phyloP scores from a whole-genome alignment of 2,797 vertebrate genomes.

The Selene dorsalis region DNA sequence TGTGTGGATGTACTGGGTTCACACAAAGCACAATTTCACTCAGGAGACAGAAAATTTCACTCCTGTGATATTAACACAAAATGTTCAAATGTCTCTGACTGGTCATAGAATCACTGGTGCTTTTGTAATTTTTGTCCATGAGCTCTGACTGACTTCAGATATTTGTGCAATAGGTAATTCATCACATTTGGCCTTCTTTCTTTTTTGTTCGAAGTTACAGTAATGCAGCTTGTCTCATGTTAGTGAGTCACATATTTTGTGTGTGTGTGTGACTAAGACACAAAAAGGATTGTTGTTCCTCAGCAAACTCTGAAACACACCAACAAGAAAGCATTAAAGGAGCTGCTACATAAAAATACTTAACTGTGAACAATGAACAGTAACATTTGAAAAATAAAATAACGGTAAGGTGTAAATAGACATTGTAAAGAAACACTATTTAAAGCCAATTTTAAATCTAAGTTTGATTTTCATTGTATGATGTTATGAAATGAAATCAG shows the following conservation, averaged over 20 bases:
- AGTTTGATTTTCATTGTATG: constrained; percentile 1
- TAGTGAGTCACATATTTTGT: not conserved
- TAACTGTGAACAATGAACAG: not conserved
- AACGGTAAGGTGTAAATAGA: constrained; percentile 2
- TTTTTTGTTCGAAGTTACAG: not conserved
- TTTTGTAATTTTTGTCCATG: not conserved
- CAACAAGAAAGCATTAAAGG: not conserved
- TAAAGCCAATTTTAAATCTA: not conserved
- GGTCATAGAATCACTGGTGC: not conserved
- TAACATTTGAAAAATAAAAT: not conserved
- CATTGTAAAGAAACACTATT: not conserved
- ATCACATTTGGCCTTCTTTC: not conserved
- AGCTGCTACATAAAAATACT: not conserved
- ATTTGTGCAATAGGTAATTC: not conserved
- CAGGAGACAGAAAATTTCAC: not conserved
- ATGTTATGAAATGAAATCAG: not conserved
- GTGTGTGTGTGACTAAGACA: not conserved
- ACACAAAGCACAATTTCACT: constrained; percentile 42
- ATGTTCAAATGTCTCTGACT: not conserved
- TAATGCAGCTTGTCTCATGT: not conserved
- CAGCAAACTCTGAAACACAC: not conserved
- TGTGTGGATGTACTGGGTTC: constrained; percentile 45
- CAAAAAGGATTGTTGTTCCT: not conserved
- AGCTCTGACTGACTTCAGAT: not conserved
- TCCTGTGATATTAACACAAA: not conserved